phyloP scores from a whole-genome alignment of 2,113 vertebrate genomes.

The Zonotrichia leucophrys region DNA sequence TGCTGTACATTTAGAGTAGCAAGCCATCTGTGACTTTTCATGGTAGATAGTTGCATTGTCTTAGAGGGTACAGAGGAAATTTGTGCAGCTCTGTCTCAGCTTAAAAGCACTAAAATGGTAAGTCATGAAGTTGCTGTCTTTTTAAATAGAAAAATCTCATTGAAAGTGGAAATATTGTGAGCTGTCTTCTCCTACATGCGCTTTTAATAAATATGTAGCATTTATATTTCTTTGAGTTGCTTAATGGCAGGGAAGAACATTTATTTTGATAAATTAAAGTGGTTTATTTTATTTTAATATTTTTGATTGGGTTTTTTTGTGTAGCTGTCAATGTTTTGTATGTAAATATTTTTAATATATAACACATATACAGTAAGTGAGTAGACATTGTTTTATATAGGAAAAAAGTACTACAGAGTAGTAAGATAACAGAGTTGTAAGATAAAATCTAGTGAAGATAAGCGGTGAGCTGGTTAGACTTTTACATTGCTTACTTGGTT shows the following conservation, averaged over 20 bases:
- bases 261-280: not conserved
- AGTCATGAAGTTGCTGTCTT: not conserved
- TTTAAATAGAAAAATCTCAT: not conserved
- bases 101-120: not conserved
- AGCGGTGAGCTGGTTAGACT: not conserved
- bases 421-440: not conserved
- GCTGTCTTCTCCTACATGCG: not conserved
- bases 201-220: not conserved
- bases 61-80: not conserved
- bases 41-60: not conserved
- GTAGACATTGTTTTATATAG: not conserved
- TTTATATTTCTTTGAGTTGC: not conserved
- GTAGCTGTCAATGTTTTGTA: not conserved
- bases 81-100: not conserved
- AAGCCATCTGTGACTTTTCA: not conserved
- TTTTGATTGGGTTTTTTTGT: not conserved
- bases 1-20: not conserved
- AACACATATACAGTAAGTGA: not conserved
- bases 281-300: not conserved
- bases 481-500: not conserved
- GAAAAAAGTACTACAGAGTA: not conserved
- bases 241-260: not conserved
- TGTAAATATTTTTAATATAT: not conserved
- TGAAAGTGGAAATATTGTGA: not conserved
- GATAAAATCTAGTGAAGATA: not conserved